These are phyloP conservation scores for Siniperca chuatsi DNA, from an alignment of 2,113 vertebrate species.

Conservation along the genomic window DNA sequence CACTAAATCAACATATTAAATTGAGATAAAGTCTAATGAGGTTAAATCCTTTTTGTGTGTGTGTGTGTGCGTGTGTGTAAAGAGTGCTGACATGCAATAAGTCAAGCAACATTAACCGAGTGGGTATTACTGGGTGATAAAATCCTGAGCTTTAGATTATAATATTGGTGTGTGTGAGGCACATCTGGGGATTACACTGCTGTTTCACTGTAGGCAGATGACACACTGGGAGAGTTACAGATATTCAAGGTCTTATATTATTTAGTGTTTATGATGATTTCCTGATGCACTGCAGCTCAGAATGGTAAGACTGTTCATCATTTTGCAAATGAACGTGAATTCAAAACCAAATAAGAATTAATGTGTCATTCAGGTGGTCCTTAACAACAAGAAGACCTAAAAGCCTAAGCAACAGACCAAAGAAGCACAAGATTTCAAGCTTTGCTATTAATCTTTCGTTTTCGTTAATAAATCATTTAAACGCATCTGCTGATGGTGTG, in stretches of 20 bases:
- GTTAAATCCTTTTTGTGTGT: slow-evolving; percentile 2
- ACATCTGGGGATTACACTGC: slow-evolving; percentile 60
- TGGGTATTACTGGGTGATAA: slow-evolving; percentile 68
- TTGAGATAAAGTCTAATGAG: slow-evolving; percentile 5
- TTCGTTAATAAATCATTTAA: too few relatives aligned
- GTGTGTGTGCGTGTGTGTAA: neutral
- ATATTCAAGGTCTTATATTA: neutral
- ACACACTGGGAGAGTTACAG: neutral
- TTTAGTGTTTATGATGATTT: neutral
- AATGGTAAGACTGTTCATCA: neutral
- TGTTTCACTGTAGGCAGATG: slow-evolving; percentile 17
- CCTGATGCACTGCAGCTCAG: neutral
- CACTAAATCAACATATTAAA: slow-evolving; percentile 6
- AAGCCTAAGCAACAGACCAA: too few relatives aligned
- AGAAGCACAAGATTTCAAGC: too few relatives aligned
- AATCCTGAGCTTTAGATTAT: slow-evolving; percentile 68
- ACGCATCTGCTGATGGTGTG: too few relatives aligned
- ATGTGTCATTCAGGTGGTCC: neutral
- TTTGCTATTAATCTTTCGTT: too few relatives aligned
- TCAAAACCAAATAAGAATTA: neutral
- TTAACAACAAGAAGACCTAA: neutral
- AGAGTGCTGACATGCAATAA: slow-evolving; percentile 28
- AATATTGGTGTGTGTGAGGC: slow-evolving; percentile 43
- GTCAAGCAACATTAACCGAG: slow-evolving; percentile 50
- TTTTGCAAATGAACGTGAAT: neutral